Evolutionary conservation across 2,888 invertebrate genomes (phyloP), one percentile per base, ranked within the genome.

Genomic region (Shargacucullia verbasci): DNA sequence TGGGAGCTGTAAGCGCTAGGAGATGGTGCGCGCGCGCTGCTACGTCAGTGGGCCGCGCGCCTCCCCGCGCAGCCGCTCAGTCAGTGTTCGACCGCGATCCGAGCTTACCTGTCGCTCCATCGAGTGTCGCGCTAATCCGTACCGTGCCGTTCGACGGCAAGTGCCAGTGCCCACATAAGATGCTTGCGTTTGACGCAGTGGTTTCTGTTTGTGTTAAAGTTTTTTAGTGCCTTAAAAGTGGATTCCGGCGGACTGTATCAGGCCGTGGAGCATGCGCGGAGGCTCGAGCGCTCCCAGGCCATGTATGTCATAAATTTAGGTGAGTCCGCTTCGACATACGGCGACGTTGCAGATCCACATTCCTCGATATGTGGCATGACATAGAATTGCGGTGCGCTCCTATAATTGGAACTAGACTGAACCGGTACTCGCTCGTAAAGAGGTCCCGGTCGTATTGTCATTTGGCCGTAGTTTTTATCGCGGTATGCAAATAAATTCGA

Each of bases 241-340:
- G 93, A 94, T 93, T 91, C 92, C 91, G 92, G 92, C 82, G 88
- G 90, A 85, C 84, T 92, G 53, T 94, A 92, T 84, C 91, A 86
- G 89, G 90, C 92, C 87, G 92, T 92, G 90, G 93, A 92, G 92
- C 93, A 89, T 86, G 88, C 92, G 81, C 87, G 89, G 80, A 89
- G 91, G 88, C 91, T 92, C 87, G 91, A 92, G 89, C 92, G 93
- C 91, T 92, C 93, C 87, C 93, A 89, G 91, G 93, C 92, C 87
- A 94, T 94, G 94, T 94, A 94, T 92, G 94, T 94, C 92, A 92
- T 94, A 76, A 94, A 94, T 92, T 90, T 94, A 91, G 94, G 94
- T 94, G 89, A 93, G 94, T 91, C 88, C 88, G 88, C 86, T 83
- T 84, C 73, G 80, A 80, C 80, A 81, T 79, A 83, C 81, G 69